Conservation (phyloP, 2,888 invertebrate species). For the Physocephala rufipes region DNA sequence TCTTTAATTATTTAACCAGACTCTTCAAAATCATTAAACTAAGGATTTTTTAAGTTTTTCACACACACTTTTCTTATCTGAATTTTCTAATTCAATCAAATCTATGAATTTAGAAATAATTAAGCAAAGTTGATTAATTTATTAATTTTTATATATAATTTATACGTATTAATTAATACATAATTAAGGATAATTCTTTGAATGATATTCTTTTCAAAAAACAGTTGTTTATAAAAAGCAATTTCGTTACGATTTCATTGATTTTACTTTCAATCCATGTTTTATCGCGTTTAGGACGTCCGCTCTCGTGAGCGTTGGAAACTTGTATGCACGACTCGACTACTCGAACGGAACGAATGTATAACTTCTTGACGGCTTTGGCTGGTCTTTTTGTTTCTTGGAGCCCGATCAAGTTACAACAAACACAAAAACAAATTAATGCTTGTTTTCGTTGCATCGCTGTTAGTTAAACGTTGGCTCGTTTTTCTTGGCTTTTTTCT, state of each 20-base stretch:
- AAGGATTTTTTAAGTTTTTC: too few relatives aligned
- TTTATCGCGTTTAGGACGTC: conserved; percentile 57
- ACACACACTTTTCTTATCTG: too few relatives aligned
- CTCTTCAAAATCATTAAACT: background rate
- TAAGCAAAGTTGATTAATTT: conserved; percentile 1
- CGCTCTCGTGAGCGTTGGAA: conserved; percentile 63
- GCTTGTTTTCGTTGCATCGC: conserved; percentile 25
- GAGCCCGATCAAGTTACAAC: conserved; percentile 29
- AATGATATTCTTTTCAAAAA: too few relatives aligned
- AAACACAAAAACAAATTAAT: conserved; percentile 20
- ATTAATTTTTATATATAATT: background rate
- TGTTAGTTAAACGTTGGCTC: background rate
- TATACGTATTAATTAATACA: background rate
- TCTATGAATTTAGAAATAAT: too few relatives aligned
- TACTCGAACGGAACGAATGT: conserved; percentile 41
- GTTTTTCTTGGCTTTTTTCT: conserved; percentile 32
- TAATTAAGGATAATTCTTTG: too few relatives aligned
- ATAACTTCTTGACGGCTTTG: conserved; percentile 32
- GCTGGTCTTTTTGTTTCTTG: conserved; percentile 25
- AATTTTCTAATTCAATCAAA: too few relatives aligned
- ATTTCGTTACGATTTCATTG: background rate
- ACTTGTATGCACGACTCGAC: conserved; percentile 55
- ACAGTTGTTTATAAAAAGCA: too few relatives aligned
- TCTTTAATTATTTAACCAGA: background rate
- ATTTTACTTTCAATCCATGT: too few relatives aligned